Conservation (phyloP, 2,888 invertebrate genomes). For the Eurytoma adleriae region DNA sequence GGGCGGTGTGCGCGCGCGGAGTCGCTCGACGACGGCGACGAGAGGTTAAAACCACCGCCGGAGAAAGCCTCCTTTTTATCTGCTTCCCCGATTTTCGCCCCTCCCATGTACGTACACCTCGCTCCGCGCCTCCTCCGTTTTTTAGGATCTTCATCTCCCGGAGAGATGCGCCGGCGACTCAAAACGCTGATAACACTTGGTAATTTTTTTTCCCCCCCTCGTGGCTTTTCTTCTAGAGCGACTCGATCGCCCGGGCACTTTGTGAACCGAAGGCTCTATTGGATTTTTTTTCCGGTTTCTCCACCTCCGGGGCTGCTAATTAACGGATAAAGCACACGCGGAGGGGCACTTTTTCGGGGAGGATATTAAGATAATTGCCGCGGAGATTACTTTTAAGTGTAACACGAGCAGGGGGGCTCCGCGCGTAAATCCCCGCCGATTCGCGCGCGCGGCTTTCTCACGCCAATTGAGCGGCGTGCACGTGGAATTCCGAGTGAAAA, state of each 20-base stretch:
- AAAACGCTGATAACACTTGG: slow-evolving; percentile 29
- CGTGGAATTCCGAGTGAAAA: too few species aligned
- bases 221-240: background rate
- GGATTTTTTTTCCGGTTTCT: background rate
- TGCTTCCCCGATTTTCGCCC: slow-evolving; percentile 65
- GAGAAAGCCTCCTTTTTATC: slow-evolving; percentile 67
- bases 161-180: slow-evolving; percentile 31
- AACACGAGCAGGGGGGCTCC: background rate
- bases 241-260: background rate
- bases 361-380: slow-evolving; percentile 29
- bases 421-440: background rate
- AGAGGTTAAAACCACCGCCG: slow-evolving; percentile 38
- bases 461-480: background rate
- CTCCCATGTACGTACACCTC: slow-evolving; percentile 50
- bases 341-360: background rate
- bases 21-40: slow-evolving; percentile 28
- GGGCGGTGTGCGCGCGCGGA: slow-evolving; percentile 29
- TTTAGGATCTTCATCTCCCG: slow-evolving; percentile 9
- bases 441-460: background rate
- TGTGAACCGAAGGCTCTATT: background rate
- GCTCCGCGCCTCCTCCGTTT: background rate
- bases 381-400: background rate
- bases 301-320: slow-evolving; percentile 9
- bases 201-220: slow-evolving; percentile 2
- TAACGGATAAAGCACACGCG: slow-evolving; percentile 28